Percentiles rank a stretch among this genome's conserved stretches.
phyloP scores from a whole-genome alignment of 2,888 invertebrate species.

The Tachystola acroxantha region DNA sequence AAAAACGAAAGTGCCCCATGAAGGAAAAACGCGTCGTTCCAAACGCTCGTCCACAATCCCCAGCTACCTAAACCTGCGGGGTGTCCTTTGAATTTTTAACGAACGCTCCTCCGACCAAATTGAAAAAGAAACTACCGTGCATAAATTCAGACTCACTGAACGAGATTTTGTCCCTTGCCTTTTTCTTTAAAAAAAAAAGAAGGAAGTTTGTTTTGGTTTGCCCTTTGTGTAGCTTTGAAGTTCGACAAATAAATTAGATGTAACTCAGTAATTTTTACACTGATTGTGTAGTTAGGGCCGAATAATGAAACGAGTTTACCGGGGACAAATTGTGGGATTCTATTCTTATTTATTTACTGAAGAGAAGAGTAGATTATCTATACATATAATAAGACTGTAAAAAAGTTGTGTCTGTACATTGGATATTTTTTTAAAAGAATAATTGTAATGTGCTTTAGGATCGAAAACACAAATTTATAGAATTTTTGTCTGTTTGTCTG shows the following conservation, averaged over 20 bases:
- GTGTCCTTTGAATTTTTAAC: conserved; percentile 20
- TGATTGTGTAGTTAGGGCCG: conserved; percentile 7
- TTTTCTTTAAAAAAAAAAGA: conserved; percentile 4
- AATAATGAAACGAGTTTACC: not conserved
- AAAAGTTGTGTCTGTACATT: no score
- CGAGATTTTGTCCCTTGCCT: conserved; percentile 15
- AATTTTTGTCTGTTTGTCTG: no score
- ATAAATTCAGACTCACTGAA: conserved; percentile 16
- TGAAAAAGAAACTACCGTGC: conserved; percentile 19
- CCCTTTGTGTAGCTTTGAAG: conserved; percentile 7
- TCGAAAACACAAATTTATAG: no score
- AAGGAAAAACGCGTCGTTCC: conserved; percentile 7
- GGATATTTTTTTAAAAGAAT: no score
- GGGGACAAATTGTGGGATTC: no score
- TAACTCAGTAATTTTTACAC: conserved; percentile 5
- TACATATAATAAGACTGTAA: no score
- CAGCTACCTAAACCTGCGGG: conserved; percentile 8
- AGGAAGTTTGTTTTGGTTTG: conserved; percentile 11
- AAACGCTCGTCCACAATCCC: conserved; percentile 7
- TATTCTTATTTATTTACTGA: not conserved
- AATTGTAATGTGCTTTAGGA: no score
- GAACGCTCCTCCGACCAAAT: conserved; percentile 17
- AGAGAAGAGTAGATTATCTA: no score
- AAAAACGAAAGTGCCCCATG: no score
- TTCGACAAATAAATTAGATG: conserved; percentile 8